Evolutionary conservation across 2,888 invertebrate genomes (phyloP).

Genomic region (Ypsolopha sequella): DNA sequence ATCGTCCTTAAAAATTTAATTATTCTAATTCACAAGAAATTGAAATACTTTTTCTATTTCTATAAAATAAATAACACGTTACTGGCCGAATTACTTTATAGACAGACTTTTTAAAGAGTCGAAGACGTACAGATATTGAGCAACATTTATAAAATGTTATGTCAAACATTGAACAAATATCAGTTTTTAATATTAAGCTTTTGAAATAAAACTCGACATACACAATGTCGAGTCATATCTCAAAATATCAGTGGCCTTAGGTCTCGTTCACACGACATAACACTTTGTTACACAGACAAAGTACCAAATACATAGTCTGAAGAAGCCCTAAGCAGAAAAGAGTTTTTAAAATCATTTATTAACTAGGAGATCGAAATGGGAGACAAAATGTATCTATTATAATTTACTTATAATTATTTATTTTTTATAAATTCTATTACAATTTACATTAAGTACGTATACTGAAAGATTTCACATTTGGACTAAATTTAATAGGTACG

Average conservation of each 20-base stretch:
- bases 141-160: no score
- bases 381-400: constrained; percentile 59
- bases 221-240: no score
- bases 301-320: constrained; percentile 27
- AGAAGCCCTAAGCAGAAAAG: constrained; percentile 37
- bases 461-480: constrained; percentile 66
- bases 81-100: background rate
- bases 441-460: constrained; percentile 71
- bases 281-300: constrained; percentile 6
- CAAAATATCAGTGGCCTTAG: constrained; percentile 14
- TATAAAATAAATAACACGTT: constrained; percentile 3
- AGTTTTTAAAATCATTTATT: background rate
- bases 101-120: no score
- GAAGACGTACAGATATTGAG: no score
- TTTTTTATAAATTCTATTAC: constrained; percentile 69
- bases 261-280: constrained; percentile 32
- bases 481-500: constrained; percentile 55
- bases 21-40: background rate
- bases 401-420: constrained; percentile 62
- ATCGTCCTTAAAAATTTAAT: constrained; percentile 15
- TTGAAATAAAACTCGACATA: no score
- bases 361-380: constrained; percentile 23
- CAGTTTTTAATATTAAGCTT: no score
- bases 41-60: constrained; percentile 12
- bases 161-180: no score